Evolutionary conservation across 2,113 vertebrate species (phyloP).

Genomic region (Eolophus roseicapilla): DNA sequence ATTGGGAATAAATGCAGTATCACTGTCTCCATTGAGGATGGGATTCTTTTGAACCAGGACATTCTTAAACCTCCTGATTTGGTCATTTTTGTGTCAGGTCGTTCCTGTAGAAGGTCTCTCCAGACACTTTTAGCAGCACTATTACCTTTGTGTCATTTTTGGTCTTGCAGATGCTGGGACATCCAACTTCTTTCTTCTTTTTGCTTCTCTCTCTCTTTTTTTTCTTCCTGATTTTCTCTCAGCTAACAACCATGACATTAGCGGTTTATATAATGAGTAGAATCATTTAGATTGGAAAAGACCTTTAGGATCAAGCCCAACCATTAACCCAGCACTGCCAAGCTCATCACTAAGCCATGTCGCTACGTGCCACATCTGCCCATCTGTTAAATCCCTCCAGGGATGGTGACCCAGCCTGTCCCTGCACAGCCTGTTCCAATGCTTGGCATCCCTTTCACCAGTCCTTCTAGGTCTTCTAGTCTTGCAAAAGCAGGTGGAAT

Average conservation of each 20-base stretch:
- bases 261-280: not conserved
- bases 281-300: not conserved
- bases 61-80: not conserved
- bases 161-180: not conserved
- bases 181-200: not conserved
- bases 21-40: not conserved
- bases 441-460: fast-evolving
- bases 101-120: not conserved
- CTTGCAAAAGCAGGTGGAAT: not conserved
- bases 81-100: not conserved
- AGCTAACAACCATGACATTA: not conserved
- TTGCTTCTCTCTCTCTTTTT: fast-evolving
- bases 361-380: not conserved
- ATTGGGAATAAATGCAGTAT: not conserved
- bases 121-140: not conserved
- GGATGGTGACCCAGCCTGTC: not conserved
- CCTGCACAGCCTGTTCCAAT: too few species aligned
- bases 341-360: fast-evolving
- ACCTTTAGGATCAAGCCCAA: not conserved
- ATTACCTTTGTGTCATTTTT: not conserved
- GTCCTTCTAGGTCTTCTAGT: not conserved
- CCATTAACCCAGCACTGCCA: not conserved
- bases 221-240: not conserved
- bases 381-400: not conserved
- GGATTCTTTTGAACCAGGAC: not conserved